Base-by-base conservation (phyloP, 2,888 invertebrate species). In the Drosophila picticornis region DNA sequence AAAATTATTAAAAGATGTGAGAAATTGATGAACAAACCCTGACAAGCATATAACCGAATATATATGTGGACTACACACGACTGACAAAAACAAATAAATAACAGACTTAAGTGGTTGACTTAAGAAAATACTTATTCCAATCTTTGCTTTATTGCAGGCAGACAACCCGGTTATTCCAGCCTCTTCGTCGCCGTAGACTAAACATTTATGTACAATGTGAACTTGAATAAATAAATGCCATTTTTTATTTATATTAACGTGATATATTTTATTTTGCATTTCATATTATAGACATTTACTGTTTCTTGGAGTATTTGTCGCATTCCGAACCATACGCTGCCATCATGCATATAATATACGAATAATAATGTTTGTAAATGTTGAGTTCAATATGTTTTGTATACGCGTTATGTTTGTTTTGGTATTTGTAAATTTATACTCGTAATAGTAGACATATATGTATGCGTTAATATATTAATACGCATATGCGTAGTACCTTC, bases 221-320 rank as follows among this genome's bases (percentile, higher is more conserved):
- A 38, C 9, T 36, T 67, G 31, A 77, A 83, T 81, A 77, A 77
- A 84, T 69, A 63, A 65, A 46, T 52, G 22, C 53, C 38, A 40
- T 7, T 58, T 66, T 70, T 65, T 56, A 56, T 81, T 79, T 83
- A 73, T 81, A 74, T 83, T 86, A 88, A 86, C 85, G 81, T 86
- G 88, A 86, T 83, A 88, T 88, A 86, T 73, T 88, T 88, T 85
- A 84, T 84, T 84, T 85, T 84, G 72, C 63, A 70, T 73, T 84
- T 77, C 63, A 74, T 80, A 84, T 85, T 70, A 76, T 86, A 86
- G 85, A 86, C 88, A 88, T 80, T 88, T 75, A 86, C 27, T 64
- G 36, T 75, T 75, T 56, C 29, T 73, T 62, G 71, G 75, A 70
- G 61, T 84, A 80, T 62, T 74, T 57, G n/a, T 58, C 56, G 56